These are phyloP conservation scores for Nezara viridula DNA, from an alignment of 2,888 invertebrate species.

Conservation along the genomic window DNA sequence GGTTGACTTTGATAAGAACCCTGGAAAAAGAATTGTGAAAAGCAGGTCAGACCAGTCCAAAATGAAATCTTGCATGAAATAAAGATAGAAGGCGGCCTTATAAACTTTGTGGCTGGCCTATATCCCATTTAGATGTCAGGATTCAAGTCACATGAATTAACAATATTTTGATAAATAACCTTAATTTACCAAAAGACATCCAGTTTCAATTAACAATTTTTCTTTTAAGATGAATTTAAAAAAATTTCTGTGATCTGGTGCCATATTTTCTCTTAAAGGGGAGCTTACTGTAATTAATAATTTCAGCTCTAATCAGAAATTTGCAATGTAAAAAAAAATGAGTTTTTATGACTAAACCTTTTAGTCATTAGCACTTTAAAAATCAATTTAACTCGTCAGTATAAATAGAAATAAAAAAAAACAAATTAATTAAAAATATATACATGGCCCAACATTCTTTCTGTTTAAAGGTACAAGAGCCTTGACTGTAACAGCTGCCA, in stretches of 20 bases:
- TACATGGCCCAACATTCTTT: neutral
- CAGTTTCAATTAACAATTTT: neutral
- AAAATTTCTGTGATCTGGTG: neutral
- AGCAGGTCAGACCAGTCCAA: no score
- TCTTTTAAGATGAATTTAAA: neutral
- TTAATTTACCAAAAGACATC: no score
- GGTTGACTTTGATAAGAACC: no score
- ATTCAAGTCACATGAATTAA: no score
- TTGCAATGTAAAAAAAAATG: neutral
- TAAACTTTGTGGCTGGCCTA: no score
- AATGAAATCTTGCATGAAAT: no score
- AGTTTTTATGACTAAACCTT: neutral
- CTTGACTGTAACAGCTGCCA: neutral
- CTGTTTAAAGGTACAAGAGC: neutral
- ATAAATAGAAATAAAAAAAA: neutral
- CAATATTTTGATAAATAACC: no score
- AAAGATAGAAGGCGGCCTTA: no score
- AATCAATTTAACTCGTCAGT: neutral
- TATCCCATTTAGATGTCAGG: no score
- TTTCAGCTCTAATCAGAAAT: neutral
- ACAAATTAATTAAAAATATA: neutral
- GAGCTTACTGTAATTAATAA: neutral
- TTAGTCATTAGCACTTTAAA: neutral
- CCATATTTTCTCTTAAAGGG: neutral
- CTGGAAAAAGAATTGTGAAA: no score